These are phyloP conservation scores for Sigmodon hispidus DNA, from an alignment of 2,113 vertebrate genomes.

Conservation along the genomic window DNA sequence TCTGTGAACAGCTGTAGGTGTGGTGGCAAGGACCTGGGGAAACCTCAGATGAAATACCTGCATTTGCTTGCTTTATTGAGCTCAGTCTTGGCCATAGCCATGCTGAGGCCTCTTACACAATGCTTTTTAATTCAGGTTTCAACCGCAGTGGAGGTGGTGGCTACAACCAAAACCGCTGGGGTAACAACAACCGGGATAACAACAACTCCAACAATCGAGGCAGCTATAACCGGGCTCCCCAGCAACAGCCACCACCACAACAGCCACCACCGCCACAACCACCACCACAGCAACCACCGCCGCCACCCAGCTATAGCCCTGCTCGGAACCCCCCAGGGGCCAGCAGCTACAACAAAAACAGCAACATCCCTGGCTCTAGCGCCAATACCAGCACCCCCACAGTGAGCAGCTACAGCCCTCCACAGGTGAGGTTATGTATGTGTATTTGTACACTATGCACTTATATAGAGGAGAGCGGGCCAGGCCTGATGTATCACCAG, in stretches of 20 bases:
- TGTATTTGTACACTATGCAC: accelerated
- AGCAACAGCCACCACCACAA: slow-evolving; percentile 86
- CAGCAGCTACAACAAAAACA: slow-evolving; percentile 86
- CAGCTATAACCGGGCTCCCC: slow-evolving; percentile 90
- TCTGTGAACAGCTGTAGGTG: background rate
- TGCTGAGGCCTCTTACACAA: background rate
- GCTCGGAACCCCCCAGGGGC: slow-evolving; percentile 69
- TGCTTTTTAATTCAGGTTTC: slow-evolving; percentile 85
- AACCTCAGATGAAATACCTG: background rate
- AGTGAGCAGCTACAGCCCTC: slow-evolving; percentile 88
- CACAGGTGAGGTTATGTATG: slow-evolving; percentile 71
- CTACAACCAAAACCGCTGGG: slow-evolving; percentile 92
- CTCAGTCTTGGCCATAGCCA: background rate
- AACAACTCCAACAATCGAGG: slow-evolving; percentile 86
- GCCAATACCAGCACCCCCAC: slow-evolving; percentile 86
- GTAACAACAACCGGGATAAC: slow-evolving; percentile 87
- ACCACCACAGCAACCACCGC: slow-evolving; percentile 79
- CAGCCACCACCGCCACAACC: slow-evolving; percentile 83
- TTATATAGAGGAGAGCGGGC: too few species aligned
- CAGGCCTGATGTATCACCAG: accelerated
- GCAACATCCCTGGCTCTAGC: slow-evolving; percentile 85
- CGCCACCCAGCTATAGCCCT: slow-evolving; percentile 78
- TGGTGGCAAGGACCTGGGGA: background rate
- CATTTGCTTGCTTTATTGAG: background rate
- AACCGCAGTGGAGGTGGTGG: slow-evolving; percentile 85